Base-by-base conservation (phyloP, 2,888 invertebrate genomes). In the Mythimna albipuncta region DNA sequence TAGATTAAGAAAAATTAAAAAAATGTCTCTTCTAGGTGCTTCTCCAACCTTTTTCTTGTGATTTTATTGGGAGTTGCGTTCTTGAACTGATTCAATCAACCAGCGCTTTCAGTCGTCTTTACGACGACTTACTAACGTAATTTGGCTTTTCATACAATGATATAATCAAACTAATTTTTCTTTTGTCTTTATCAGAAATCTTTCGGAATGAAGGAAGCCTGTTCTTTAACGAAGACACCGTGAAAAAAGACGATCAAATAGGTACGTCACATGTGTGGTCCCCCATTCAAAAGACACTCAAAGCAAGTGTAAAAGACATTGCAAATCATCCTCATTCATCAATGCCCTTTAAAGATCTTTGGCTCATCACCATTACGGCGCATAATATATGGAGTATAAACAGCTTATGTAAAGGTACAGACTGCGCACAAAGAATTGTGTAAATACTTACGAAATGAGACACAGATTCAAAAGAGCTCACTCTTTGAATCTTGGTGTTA, bases 391-490 rank as follows among this genome's bases (percentile, higher is more conserved):
- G 16, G 52, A 6, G 41, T 32, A 52, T 61, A 54, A 58, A 21
- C 35, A 32, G 38, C 64, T 75, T 82, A 77, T 72, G 62, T 79
- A 76, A 81, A 72, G 47, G 26, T 64, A 72, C 75, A 75, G 58
- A 44, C 71, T 75, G 19, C 35, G 52, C 62, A 75, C 68, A 77
- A 77, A 67, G 38, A 57, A 66, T 72, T 69, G 73, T 69, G 72
- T 67, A 70, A 82, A 80, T 75, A 71, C 61, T 85, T 83, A 63
- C 76, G 87, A 82, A 86, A 85, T 72, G 50, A 70, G 64, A 35
- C 63, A 63, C 74, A 69, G 66, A 76, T 78, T 75, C 64, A 81
- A 83, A 79, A 77, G 59, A 71, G 50, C 44, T 81, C 64, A 66
- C 79, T 79, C 72, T 81, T 75, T 65, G 67, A 61, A 64, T 79